phyloP scores from a whole-genome alignment of 2,113 vertebrate genomes.

The Lophius piscatorius region DNA sequence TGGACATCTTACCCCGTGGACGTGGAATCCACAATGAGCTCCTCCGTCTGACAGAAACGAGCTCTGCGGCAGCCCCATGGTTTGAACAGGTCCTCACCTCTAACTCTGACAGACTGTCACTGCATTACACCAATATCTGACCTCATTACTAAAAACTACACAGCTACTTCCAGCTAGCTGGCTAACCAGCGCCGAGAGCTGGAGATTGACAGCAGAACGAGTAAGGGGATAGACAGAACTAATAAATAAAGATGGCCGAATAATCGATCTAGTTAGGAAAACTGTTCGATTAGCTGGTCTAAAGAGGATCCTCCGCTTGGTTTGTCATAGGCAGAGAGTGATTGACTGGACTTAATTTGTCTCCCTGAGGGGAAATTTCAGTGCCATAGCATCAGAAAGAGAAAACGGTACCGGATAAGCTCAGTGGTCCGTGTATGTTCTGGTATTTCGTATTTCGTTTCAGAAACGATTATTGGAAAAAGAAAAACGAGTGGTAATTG shows the following conservation, averaged over 20 bases:
- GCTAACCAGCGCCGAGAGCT: constrained; percentile 17
- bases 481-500: too few relatives aligned
- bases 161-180: constrained; percentile 12
- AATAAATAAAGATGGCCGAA: constrained; percentile 57
- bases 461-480: too few relatives aligned
- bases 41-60: constrained; percentile 66
- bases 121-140: constrained; percentile 22
- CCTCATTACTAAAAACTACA: constrained; percentile 26
- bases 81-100: neutral
- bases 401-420: too few relatives aligned
- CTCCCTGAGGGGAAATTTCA: too few relatives aligned
- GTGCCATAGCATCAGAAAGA: too few relatives aligned
- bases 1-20: constrained; percentile 70
- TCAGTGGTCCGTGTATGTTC: too few relatives aligned
- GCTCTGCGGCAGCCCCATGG: constrained; percentile 69
- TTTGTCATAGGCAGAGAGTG: too few relatives aligned
- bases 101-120: constrained; percentile 20
- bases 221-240: constrained; percentile 23
- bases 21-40: constrained; percentile 68
- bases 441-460: too few relatives aligned
- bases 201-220: constrained; percentile 3
- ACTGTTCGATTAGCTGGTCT: constrained; percentile 43
- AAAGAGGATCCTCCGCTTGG: too few relatives aligned
- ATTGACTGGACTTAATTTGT: too few relatives aligned
- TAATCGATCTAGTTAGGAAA: constrained; percentile 15